phyloP scores from a whole-genome alignment of 2,888 invertebrate genomes.

The Agriotes lineatus region DNA sequence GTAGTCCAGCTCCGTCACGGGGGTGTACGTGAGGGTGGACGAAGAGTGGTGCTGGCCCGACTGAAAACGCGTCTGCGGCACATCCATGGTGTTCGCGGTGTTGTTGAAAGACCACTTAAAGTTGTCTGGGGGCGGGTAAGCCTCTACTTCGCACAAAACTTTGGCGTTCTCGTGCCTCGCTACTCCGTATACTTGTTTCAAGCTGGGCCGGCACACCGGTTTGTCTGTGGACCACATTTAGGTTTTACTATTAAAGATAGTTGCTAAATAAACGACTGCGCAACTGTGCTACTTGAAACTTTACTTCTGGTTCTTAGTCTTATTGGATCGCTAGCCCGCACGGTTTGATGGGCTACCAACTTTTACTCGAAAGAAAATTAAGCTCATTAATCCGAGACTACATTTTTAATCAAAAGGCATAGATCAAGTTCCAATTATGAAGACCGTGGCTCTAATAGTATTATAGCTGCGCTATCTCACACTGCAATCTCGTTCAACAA shows the following conservation, averaged over 20 bases:
- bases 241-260: background rate
- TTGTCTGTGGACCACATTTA: constrained; percentile 73
- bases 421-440: too few relatives aligned
- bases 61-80: constrained; percentile 77
- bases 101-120: constrained; percentile 94
- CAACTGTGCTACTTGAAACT: too few relatives aligned
- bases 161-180: constrained; percentile 85
- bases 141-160: constrained; percentile 86
- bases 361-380: too few relatives aligned
- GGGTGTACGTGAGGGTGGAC: constrained; percentile 82
- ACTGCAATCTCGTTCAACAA: too few relatives aligned
- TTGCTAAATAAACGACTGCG: background rate
- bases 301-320: too few relatives aligned
- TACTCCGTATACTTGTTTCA: constrained; percentile 85
- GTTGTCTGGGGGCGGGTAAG: constrained; percentile 84
- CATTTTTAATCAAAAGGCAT: too few relatives aligned
- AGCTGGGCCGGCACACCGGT: constrained; percentile 82
- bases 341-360: too few relatives aligned
- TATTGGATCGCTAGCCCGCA: too few relatives aligned
- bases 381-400: too few relatives aligned
- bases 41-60: constrained; percentile 68
- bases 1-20: constrained; percentile 81
- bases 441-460: too few relatives aligned
- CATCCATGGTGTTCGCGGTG: constrained; percentile 84
- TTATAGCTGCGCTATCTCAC: too few relatives aligned